These are phyloP conservation scores for Montifringilla adamsi DNA, from an alignment of 2,113 vertebrate species.

Conservation along the genomic window DNA sequence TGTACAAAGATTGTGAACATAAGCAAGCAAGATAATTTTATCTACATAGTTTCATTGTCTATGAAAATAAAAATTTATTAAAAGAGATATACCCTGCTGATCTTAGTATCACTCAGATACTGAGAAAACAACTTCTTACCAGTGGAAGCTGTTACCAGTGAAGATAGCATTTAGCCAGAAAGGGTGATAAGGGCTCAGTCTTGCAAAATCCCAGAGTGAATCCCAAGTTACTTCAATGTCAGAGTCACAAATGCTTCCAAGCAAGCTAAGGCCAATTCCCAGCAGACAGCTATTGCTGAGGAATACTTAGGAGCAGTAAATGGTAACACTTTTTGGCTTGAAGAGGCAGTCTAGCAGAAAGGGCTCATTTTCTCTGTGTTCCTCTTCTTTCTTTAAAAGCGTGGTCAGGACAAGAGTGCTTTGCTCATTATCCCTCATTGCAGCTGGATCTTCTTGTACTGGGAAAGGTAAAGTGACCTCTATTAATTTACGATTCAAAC, in stretches of 20 bases:
- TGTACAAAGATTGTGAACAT: neutral
- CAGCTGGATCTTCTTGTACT: neutral
- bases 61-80: neutral
- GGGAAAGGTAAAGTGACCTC: neutral
- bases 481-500: neutral
- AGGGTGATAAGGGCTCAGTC: neutral
- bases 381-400: neutral
- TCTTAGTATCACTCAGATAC: neutral
- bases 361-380: neutral
- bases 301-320: neutral
- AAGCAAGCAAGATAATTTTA: neutral
- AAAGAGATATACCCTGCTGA: neutral
- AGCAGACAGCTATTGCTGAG: neutral
- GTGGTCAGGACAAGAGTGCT: neutral
- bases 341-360: neutral
- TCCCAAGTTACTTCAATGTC: neutral
- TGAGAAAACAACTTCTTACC: neutral
- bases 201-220: rapidly evolving
- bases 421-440: neutral
- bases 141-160: neutral
- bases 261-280: neutral
- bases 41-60: neutral
- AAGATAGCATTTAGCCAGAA: neutral
- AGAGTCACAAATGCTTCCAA: neutral
- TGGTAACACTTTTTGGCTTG: neutral